Base-by-base conservation (phyloP, 64 coral and sea anemone species). In the Porites australiensis region DNA sequence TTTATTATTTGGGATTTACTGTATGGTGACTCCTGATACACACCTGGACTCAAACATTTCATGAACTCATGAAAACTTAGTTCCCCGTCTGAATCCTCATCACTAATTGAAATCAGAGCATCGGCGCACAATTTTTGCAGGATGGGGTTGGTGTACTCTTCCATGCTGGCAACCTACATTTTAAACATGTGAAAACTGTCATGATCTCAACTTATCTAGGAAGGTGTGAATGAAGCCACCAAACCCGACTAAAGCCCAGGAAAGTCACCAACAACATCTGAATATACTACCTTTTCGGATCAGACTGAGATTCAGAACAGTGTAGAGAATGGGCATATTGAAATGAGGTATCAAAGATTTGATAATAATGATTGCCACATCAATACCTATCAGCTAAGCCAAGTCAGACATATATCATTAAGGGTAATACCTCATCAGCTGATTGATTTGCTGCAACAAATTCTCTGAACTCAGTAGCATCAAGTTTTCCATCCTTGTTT, bases 81-180 rank as follows among this genome's bases (percentile, higher is more conserved):
- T 75, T 93, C 71, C 75, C 45, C 44, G 59, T 93, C 91, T 47
- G 58, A 64, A 62, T 93, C 82, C 18, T 87, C 82, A 79, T 93
- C 91, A 43, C 71, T 87, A 19, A 93, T 50, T n/a, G 82, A 74
- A 13, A 93, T 77, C 49, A 93, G 58, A 5, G 91, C 91, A 79
- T 87, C 91, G 45, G 83, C 70, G 27, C 91, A 93, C 66, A 87
- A 82, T 4, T 57, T 64, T 87, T 93, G 91, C 27, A 93, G 83
- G 5, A 93, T 60, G 52, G 91, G 81, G 20, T 87, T 93, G 60
- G 58, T 52, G 12, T 78, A 93, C 48, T 93, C 61, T 54, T 93
- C 91, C 4, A 44, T 51, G 3, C 47, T 75, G 27, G 71, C 58
- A 52, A 78, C 85, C 91, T 93, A 10, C 2, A 67, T 63, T 16